Evolutionary conservation across 2,113 vertebrate genomes (phyloP).

Genomic region (Ciconia boyciana): DNA sequence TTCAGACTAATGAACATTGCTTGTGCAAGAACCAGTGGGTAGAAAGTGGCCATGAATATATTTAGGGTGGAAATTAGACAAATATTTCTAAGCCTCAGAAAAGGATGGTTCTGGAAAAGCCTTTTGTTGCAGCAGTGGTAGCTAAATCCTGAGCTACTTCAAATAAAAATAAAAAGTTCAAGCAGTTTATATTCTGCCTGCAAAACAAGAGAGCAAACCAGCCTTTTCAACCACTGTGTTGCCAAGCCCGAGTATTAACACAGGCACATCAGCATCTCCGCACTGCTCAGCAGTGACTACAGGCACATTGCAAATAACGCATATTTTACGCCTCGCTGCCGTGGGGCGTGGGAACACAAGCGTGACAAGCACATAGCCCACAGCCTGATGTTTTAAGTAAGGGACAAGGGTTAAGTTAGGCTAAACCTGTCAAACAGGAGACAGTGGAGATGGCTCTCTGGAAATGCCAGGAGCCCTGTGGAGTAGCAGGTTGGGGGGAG

Average conservation of each 20-base stretch:
- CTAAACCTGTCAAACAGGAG: background rate
- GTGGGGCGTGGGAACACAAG: background rate
- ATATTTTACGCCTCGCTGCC: background rate
- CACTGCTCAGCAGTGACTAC: rapidly evolving
- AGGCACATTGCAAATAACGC: rapidly evolving
- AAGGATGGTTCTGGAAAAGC: background rate
- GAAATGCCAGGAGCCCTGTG: background rate
- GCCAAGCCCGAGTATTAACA: background rate
- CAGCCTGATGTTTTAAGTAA: background rate
- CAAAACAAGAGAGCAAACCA: background rate
- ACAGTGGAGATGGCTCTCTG: background rate
- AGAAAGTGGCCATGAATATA: conserved; percentile 15
- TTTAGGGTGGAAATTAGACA: conserved; percentile 26
- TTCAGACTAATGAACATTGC: conserved; percentile 35
- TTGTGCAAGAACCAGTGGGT: background rate
- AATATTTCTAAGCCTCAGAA: background rate
- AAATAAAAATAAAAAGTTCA: background rate
- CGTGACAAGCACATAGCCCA: background rate
- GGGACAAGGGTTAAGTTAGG: background rate
- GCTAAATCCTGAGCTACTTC: background rate
- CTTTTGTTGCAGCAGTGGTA: background rate
- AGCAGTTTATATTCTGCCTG: background rate
- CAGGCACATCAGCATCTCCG: background rate
- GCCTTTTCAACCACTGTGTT: background rate
- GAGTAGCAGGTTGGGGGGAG: background rate